Evolutionary conservation across 2,888 invertebrate genomes (phyloP).

Genomic region (Plemyria rubiginata): DNA sequence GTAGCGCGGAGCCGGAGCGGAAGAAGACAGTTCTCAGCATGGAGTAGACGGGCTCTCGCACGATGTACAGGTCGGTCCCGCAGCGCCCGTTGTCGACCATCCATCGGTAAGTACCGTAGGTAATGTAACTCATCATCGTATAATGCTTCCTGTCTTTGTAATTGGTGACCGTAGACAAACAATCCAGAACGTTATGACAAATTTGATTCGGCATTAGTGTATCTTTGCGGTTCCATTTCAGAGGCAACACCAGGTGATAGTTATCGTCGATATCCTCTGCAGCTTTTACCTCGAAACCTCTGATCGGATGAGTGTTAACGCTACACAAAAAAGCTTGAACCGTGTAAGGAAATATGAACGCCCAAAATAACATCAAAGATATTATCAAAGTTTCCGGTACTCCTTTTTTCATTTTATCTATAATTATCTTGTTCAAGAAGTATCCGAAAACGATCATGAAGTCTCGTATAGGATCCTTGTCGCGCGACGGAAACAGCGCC

Average conservation of each 20-base stretch:
- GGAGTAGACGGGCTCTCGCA: slow-evolving; percentile 39
- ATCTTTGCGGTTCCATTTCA: slow-evolving; percentile 17
- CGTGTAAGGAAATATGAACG: slow-evolving; percentile 49
- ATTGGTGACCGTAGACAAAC: slow-evolving; percentile 43
- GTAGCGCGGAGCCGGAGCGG: slow-evolving; percentile 53
- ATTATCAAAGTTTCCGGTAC: slow-evolving; percentile 45
- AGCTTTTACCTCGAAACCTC: slow-evolving; percentile 42
- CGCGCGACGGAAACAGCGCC: slow-evolving; percentile 42
- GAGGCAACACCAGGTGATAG: slow-evolving; percentile 32
- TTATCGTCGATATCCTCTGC: slow-evolving; percentile 34
- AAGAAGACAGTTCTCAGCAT: slow-evolving; percentile 47
- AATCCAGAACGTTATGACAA: slow-evolving; percentile 45
- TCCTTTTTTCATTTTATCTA: slow-evolving; percentile 36
- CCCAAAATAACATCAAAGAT: slow-evolving; percentile 44
- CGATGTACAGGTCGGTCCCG: slow-evolving; percentile 35
- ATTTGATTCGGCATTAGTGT: neutral
- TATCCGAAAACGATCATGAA: slow-evolving; percentile 51
- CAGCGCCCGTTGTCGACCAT: slow-evolving; percentile 45
- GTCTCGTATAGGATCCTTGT: slow-evolving; percentile 41
- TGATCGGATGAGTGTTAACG: slow-evolving; percentile 47
- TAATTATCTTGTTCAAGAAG: slow-evolving; percentile 47
- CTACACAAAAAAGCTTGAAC: slow-evolving; percentile 50
- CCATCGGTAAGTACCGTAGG: slow-evolving; percentile 41
- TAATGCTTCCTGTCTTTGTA: slow-evolving; percentile 35
- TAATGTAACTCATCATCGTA: slow-evolving; percentile 41